Conservation (phyloP, 2,888 invertebrate species). For the Lasioglossum oenotherae region DNA sequence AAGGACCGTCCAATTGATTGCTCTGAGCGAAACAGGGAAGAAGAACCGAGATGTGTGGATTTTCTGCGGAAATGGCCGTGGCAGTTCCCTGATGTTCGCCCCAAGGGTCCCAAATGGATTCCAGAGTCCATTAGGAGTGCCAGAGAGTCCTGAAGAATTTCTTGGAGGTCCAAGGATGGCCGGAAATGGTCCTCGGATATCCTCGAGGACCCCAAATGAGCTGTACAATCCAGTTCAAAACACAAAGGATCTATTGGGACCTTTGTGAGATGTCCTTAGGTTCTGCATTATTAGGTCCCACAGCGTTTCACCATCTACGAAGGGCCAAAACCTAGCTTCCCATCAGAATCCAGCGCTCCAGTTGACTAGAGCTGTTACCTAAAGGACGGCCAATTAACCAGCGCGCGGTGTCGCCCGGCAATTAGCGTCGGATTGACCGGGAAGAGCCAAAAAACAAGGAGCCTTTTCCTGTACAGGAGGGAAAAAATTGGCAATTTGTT, state of each 20-base stretch:
- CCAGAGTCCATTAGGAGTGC: not conserved
- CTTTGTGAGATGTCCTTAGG: too few species aligned
- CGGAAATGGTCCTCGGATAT: not conserved
- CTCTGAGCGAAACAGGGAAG: not conserved
- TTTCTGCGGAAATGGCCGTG: not conserved
- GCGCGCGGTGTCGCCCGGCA: not conserved
- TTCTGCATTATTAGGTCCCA: too few species aligned
- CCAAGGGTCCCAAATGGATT: not conserved
- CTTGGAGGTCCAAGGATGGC: not conserved
- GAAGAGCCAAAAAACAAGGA: not conserved
- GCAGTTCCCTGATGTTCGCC: not conserved
- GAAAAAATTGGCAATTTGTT: constrained; percentile 24
- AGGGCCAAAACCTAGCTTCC: not conserved
- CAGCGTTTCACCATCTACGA: too few species aligned
- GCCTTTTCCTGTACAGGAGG: not conserved
- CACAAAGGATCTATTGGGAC: not conserved
- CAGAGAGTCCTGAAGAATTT: not conserved
- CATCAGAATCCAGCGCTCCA: not conserved
- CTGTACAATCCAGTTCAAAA: not conserved
- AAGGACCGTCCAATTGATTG: not conserved
- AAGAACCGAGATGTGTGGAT: not conserved
- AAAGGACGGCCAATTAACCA: not conserved
- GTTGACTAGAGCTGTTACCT: not conserved
- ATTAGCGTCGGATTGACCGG: not conserved
- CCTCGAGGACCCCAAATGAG: fast-evolving